A percentile compares a stretch with the other conserved stretches of the same genome.
Evolutionary conservation across 1,140 invertebrate species (phyloP).

Genomic region (Danaus plexippus): DNA sequence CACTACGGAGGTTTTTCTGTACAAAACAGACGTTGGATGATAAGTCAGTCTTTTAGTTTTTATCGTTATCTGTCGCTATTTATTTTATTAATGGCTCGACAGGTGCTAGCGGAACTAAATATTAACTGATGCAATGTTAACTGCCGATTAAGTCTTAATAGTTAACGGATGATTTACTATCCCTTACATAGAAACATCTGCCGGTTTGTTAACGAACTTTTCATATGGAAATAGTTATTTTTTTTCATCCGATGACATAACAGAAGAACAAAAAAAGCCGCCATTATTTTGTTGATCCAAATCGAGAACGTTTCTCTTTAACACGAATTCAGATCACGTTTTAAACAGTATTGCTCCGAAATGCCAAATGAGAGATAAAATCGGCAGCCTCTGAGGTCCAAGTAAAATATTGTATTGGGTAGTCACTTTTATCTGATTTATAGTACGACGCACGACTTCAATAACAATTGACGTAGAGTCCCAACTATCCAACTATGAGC

Average conservation of each 20-base stretch:
- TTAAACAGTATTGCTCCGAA: constrained; percentile 7
- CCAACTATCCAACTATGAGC: too few relatives aligned
- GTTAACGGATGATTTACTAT: too few relatives aligned
- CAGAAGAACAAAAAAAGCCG: constrained; percentile 4
- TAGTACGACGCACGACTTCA: too few relatives aligned
- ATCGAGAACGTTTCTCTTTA: constrained; percentile 12
- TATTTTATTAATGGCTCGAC: constrained; percentile 15
- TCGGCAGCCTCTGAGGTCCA: background rate
- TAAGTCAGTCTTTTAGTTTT: constrained; percentile 10
- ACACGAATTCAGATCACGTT: constrained; percentile 15
- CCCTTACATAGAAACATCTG: constrained; percentile 1
- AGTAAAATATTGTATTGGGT: constrained; percentile 10
- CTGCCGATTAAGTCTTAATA: constrained; percentile 11
- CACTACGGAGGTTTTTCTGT: constrained; percentile 19
- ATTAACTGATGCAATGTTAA: constrained; percentile 14
- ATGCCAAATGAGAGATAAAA: constrained; percentile 14
- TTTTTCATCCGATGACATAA: too few relatives aligned
- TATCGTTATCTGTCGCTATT: constrained; percentile 6
- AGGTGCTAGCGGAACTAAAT: constrained; percentile 30
- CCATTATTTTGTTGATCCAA: constrained; percentile 12
- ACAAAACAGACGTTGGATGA: constrained; percentile 17
- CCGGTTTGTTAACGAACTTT: background rate
- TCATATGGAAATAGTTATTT: too few relatives aligned
- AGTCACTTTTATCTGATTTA: constrained; percentile 2
- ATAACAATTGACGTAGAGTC: too few relatives aligned